Conservation (phyloP, 2,113 vertebrate genomes). For the Entelurus aequoreus region DNA sequence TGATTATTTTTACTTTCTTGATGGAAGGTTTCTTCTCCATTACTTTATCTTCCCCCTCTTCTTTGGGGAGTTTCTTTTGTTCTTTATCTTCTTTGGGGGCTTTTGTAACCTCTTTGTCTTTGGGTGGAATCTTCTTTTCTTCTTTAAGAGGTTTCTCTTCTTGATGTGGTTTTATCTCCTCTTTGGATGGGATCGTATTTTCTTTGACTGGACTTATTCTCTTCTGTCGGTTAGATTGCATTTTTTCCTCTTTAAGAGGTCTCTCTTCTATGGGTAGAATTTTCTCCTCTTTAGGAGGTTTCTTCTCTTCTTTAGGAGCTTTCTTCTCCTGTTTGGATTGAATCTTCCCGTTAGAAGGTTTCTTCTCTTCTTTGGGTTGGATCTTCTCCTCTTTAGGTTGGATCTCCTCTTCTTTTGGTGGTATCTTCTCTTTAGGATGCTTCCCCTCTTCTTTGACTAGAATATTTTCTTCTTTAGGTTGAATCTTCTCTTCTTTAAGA, state of each 20-base stretch:
- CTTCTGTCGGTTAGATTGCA: background rate
- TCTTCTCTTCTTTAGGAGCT: background rate
- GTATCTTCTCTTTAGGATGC: no score
- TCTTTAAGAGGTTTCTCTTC: background rate
- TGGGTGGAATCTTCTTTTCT: background rate
- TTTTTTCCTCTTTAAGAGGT: background rate
- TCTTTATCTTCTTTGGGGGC: background rate
- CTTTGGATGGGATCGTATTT: background rate
- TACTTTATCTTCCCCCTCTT: background rate
- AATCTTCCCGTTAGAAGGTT: background rate
- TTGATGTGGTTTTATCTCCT: background rate
- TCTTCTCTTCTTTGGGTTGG: background rate
- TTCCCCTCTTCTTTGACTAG: background rate
- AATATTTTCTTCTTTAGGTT: background rate
- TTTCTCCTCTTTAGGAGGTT: background rate
- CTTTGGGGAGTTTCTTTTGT: background rate
- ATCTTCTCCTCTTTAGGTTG: background rate
- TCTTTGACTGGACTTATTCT: background rate
- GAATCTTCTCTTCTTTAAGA: background rate
- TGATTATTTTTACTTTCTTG: background rate
- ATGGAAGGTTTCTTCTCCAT: background rate
- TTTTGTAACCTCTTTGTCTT: conserved; percentile 1
- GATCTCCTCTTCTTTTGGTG: background rate
- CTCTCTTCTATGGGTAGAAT: background rate
- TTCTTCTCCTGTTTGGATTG: background rate